Evolutionary conservation across 2,113 vertebrate genomes (phyloP).

Genomic region (Mugil cephalus): DNA sequence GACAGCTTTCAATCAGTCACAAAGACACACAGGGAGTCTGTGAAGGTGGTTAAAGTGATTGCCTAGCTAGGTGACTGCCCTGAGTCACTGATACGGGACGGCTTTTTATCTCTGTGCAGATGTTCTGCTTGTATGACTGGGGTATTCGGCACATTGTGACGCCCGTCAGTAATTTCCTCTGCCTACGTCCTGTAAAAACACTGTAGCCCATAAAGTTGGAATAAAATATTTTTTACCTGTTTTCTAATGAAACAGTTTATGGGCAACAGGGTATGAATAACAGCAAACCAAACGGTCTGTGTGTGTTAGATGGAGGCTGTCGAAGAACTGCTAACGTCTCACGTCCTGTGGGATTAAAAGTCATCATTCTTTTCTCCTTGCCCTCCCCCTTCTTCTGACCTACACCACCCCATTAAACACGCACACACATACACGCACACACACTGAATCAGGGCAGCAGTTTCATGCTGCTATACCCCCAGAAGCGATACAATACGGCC

Average conservation of each 20-base stretch:
- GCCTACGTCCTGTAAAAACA: slow-evolving; percentile 15
- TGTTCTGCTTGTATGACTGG: neutral
- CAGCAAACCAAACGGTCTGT: neutral
- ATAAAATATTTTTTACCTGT: too few relatives aligned
- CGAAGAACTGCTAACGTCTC: slow-evolving; percentile 29
- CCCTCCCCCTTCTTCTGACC: slow-evolving; percentile 35
- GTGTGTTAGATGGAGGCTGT: slow-evolving; percentile 10
- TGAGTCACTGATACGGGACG: neutral
- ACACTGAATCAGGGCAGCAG: neutral
- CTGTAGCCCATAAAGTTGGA: too few relatives aligned
- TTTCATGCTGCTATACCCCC: slow-evolving; percentile 21
- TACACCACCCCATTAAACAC: slow-evolving; percentile 1
- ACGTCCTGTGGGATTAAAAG: slow-evolving; percentile 51
- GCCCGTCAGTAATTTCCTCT: slow-evolving; percentile 46
- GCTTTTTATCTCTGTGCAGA: slow-evolving; percentile 11
- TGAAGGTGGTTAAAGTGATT: neutral
- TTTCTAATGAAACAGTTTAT: too few relatives aligned
- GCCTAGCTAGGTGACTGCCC: neutral
- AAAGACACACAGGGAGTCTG: neutral
- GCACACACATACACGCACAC: slow-evolving; percentile 24
- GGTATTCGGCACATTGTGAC: neutral
- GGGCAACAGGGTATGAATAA: neutral
- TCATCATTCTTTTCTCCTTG: slow-evolving; percentile 35
- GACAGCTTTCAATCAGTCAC: slow-evolving; percentile 28
- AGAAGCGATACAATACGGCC: slow-evolving; percentile 7